Conservation (phyloP, 2,113 vertebrate genomes). For the Tichodroma muraria region DNA sequence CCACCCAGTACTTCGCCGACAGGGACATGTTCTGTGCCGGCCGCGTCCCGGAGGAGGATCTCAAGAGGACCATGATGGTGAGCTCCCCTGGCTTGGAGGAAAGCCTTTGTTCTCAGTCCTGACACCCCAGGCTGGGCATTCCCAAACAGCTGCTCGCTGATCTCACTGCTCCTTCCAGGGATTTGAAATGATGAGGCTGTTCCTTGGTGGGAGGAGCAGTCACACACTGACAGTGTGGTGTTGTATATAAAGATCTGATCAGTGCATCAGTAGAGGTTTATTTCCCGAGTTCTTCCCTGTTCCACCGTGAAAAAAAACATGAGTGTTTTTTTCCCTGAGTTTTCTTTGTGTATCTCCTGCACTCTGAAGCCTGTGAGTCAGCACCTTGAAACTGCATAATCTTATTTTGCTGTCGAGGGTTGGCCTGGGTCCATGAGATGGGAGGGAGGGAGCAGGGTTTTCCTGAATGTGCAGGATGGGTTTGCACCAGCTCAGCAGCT, state of each 20-base stretch:
- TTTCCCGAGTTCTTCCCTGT: not conserved
- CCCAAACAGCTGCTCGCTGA: not conserved
- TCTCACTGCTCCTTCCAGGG: not conserved
- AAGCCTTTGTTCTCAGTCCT: too few species aligned
- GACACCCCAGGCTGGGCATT: not conserved
- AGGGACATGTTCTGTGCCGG: slow-evolving; percentile 97
- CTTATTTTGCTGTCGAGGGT: not conserved
- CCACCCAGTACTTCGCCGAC: slow-evolving; percentile 95
- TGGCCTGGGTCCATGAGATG: not conserved
- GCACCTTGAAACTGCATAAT: not conserved
- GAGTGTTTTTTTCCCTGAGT: not conserved
- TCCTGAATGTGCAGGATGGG: not conserved
- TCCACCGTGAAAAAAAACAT: too few species aligned
- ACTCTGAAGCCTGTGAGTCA: not conserved
- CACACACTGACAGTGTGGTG: accelerated
- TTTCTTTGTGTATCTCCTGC: not conserved
- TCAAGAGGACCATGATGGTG: slow-evolving; percentile 98
- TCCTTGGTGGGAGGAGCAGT: not conserved
- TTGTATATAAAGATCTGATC: accelerated
- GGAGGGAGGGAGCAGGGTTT: not conserved
- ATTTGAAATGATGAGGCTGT: not conserved
- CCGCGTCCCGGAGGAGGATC: slow-evolving; percentile 91
- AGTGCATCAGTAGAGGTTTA: not conserved
- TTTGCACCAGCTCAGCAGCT: not conserved
- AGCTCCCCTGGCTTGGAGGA: not conserved